Evolutionary conservation across 2,888 invertebrate genomes (phyloP), one percentile per base, ranked within the genome.

Genomic region (Orthosia gracilis): DNA sequence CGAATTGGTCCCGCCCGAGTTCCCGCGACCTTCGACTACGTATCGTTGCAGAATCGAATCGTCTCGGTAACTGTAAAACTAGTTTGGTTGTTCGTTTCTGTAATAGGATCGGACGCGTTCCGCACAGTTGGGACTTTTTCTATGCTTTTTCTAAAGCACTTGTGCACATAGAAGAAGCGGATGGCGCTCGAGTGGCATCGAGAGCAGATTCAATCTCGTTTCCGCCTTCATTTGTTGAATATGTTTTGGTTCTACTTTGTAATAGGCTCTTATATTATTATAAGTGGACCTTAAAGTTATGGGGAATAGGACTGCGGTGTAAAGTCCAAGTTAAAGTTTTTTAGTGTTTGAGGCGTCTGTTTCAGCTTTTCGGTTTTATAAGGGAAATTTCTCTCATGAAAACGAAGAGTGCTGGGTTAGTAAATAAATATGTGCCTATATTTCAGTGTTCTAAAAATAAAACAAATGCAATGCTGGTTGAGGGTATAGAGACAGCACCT

Each of bases 51-150:
- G 92, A 94, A 93, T 92, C 91, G 89, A 92, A 93, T 92, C 90
- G 91, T 91, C 90, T 91, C 88, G 76, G 87, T 95, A 95, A 95
- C 95, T 94, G 95, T 95, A 95, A 94, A 95, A 95, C 95, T 93
- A 94, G 94, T 94, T 95, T 93, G 91, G 90, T 83, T 90, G 91
- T 93, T 92, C 91, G 89, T 89, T 89, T 91, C 92, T 93, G 92
- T 94, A 94, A 94, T 95, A 94, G 91, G 91, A 93, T 93, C 91
- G 89, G 91, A 93, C 90, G 92, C 90, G 93, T 92, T 92, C 90
- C 88, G 83, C 82, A 85, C 84, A 81, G 84, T 87, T 82, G 73
- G 84, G 69, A 87, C 80, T 91, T 92, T 94, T 92, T 92, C 91
- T 93, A 87, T 87, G 91, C 90, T 92, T 93, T 94, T 93, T 93